A percentile compares a stretch with the other conserved stretches of the same genome.
These are phyloP conservation scores for Teleogryllus occipitalis DNA, from an alignment of 1,140 invertebrate species.

Conservation along the genomic window DNA sequence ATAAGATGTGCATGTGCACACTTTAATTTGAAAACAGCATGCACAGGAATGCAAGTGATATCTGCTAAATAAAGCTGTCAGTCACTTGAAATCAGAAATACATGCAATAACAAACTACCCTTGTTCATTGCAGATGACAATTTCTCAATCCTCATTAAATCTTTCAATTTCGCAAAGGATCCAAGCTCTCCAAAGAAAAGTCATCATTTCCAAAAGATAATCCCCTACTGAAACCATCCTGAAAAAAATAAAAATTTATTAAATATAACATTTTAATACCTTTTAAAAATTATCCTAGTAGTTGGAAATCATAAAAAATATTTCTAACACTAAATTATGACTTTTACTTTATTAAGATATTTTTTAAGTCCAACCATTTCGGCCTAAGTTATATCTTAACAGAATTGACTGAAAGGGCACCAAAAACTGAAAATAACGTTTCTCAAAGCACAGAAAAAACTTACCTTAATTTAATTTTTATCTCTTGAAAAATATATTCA, in stretches of 20 bases:
- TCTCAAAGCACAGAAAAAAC: neutral
- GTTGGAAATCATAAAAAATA: too few relatives aligned
- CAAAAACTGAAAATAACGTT: neutral
- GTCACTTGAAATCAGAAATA: slow-evolving; percentile 38
- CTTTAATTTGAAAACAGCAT: slow-evolving; percentile 35
- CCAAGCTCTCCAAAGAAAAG: slow-evolving; percentile 76
- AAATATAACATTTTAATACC: neutral
- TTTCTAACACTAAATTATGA: too few relatives aligned
- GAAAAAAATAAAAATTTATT: slow-evolving; percentile 31
- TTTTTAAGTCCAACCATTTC: too few relatives aligned
- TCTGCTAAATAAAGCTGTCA: slow-evolving; percentile 35
- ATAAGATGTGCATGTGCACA: slow-evolving; percentile 24
- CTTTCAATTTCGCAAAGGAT: slow-evolving; percentile 53
- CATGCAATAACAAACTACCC: neutral
- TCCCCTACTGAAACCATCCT: slow-evolving; percentile 77
- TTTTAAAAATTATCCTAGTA: too few relatives aligned
- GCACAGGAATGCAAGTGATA: slow-evolving; percentile 36
- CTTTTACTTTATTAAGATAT: too few relatives aligned
- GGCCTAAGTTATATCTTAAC: neutral
- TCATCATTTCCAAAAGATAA: slow-evolving; percentile 71
- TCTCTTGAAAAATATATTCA: neutral
- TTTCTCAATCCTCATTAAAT: neutral
- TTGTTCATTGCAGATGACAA: neutral
- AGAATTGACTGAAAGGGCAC: neutral
- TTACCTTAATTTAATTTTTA: neutral